Conservation (phyloP, 2,888 invertebrate genomes). For the Charanyca ferruginea region DNA sequence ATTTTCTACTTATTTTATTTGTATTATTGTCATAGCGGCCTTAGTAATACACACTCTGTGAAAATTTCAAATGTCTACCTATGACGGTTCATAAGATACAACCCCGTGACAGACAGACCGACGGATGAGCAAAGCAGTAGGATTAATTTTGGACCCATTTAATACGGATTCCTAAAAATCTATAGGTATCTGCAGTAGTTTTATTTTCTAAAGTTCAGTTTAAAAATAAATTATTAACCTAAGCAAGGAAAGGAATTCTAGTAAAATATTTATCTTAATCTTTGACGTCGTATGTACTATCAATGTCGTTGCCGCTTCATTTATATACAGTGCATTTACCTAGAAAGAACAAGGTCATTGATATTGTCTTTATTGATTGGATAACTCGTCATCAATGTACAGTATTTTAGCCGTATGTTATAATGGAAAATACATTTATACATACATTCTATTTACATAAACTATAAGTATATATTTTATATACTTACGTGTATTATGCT, state of each 20-base stretch:
- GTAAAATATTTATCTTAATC: background rate
- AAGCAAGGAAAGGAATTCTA: background rate
- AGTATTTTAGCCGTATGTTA: constrained; percentile 4
- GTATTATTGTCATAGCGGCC: too few species aligned
- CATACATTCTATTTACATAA: background rate
- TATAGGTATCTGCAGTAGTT: too few species aligned
- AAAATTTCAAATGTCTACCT: too few species aligned
- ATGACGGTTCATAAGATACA: too few species aligned
- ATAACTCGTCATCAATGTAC: constrained; percentile 28
- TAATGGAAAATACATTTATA: too few species aligned
- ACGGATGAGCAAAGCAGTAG: too few species aligned
- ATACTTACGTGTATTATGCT: constrained; percentile 62
- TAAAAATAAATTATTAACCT: background rate
- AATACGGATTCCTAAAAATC: too few species aligned
- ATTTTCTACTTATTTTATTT: too few species aligned
- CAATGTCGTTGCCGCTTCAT: constrained; percentile 7
- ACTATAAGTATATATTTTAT: constrained; percentile 27
- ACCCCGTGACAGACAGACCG: too few species aligned
- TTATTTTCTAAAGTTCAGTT: background rate
- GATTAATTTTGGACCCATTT: too few species aligned
- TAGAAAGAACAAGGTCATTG: constrained; percentile 45
- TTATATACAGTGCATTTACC: constrained; percentile 46
- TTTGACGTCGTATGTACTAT: constrained; percentile 10
- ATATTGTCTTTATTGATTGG: constrained; percentile 30
- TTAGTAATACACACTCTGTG: too few species aligned